Base-by-base conservation (phyloP, 1,140 invertebrate genomes). In the Calliphora vicina region DNA sequence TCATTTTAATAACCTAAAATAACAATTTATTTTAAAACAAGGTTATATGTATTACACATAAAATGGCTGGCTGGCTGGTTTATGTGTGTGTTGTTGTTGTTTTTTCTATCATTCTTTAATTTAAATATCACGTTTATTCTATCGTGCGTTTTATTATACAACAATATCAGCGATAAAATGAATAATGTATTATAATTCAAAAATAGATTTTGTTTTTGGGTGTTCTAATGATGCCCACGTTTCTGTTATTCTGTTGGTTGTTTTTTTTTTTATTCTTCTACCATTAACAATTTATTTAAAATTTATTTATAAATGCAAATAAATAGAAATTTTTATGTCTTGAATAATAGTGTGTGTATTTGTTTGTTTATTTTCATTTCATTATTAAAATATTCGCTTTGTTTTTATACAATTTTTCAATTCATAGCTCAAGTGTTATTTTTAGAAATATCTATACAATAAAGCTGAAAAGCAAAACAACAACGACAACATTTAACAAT, bases 231-330 rank as follows among this genome's bases (percentile, higher is more conserved):
- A 57, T 57, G 50, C 50, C 50, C 50, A 57, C 50, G 50, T 57
- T 57, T 17, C n/a, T n/a, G n/a, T 57, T 57, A 35, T 57, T 15
- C n/a, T 57, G 5, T 57, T 57, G 17, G 1, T 35, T 35, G 6
- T 2, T 35, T 35, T 35, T 35, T 57, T 57, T n/a, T 57, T 17
- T n/a, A 17, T 17, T 57, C 15, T 57, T 17, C 50, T 17, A 17
- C 2, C 5, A 57, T 15, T 4, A 45, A 45, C 9, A 45, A 17
- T 57, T 57, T 57, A 57, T 57, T 15, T 57, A 57, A n/a, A 57
- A 57, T 57, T 57, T 57, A 57, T 57, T 57, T 57, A 57, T 57
- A 57, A 57, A 57, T 57, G 50, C 50, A 57, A 57, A 57, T 57
- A 57, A 57, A 57, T 57, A 57, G 50, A 57, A 13, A 57, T 57